Evolutionary conservation across 2,888 invertebrate genomes (phyloP).

Genomic region (Erannis defoliaria): DNA sequence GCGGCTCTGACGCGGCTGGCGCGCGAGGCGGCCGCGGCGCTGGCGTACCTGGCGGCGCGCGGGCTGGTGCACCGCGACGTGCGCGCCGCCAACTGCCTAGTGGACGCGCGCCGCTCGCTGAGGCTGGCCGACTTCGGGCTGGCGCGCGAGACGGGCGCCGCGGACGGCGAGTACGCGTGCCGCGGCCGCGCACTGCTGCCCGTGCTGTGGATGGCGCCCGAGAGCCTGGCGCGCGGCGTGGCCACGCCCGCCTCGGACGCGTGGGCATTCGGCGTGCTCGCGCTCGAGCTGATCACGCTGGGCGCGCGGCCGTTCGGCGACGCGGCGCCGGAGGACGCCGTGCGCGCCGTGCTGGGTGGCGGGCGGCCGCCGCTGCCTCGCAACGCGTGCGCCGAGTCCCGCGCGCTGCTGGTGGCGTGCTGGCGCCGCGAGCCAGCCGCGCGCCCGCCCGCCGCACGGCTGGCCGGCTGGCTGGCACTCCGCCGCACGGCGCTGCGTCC

Average conservation of each 20-base stretch:
- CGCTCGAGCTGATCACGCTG: constrained; percentile 94
- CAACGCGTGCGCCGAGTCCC: constrained; percentile 71
- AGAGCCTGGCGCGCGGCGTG: constrained; percentile 91
- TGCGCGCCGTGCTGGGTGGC: constrained; percentile 84
- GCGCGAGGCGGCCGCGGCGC: constrained; percentile 58
- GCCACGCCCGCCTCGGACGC: constrained; percentile 94
- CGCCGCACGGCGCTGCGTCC: constrained; percentile 82
- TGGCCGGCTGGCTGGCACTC: constrained; percentile 91
- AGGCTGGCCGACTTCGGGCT: constrained; percentile 95
- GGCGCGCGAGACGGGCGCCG: constrained; percentile 91
- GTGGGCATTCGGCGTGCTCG: constrained; percentile 95
- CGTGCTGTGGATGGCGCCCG: constrained; percentile 97
- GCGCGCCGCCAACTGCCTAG: constrained; percentile 91
- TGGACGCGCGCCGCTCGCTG: constrained; percentile 90
- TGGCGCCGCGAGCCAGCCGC: constrained; percentile 89
- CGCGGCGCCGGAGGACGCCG: constrained; percentile 91
- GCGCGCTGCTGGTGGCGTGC: constrained; percentile 89
- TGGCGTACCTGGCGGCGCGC: constrained; percentile 89
- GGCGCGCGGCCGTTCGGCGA: constrained; percentile 94
- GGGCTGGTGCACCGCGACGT: constrained; percentile 96
- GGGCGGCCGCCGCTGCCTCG: constrained; percentile 89
- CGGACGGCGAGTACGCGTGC: constrained; percentile 92
- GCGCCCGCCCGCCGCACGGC: constrained; percentile 90
- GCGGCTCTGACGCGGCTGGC: constrained; percentile 62
- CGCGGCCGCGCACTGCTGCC: constrained; percentile 94